Evolutionary conservation across 2,113 vertebrate species (phyloP).

Genomic region (Megalops atlanticus): DNA sequence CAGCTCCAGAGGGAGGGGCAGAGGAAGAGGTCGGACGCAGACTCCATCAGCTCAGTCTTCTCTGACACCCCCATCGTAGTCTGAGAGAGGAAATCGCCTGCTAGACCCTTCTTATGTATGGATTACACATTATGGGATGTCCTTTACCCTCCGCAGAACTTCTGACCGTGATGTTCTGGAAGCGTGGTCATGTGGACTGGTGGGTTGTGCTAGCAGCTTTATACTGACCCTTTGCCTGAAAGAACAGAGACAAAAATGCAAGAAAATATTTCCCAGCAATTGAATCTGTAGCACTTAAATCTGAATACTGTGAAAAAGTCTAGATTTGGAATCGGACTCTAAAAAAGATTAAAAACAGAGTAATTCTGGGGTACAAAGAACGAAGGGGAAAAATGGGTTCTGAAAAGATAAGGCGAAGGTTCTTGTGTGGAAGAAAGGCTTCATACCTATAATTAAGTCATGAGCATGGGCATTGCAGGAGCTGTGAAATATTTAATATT

Average conservation of each 20-base stretch:
- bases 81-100: slow-evolving; percentile 68
- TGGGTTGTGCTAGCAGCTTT: slow-evolving; percentile 30
- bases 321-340: slow-evolving; percentile 46
- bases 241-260: slow-evolving; percentile 50
- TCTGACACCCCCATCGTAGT: slow-evolving; percentile 97
- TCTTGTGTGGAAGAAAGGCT: slow-evolving; percentile 22
- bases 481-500: slow-evolving; percentile 42
- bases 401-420: background rate
- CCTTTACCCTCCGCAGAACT: slow-evolving; percentile 39
- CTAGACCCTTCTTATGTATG: slow-evolving; percentile 21
- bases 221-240: slow-evolving; percentile 42
- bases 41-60: slow-evolving; percentile 95
- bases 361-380: background rate
- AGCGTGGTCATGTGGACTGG: slow-evolving; percentile 26
- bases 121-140: slow-evolving; percentile 34
- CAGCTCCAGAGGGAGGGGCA: slow-evolving; percentile 70
- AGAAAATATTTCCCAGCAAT: slow-evolving; percentile 73
- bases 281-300: slow-evolving; percentile 77
- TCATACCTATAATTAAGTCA: slow-evolving; percentile 39
- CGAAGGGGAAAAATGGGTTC: background rate
- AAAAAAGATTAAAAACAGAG: slow-evolving; percentile 27
- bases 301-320: slow-evolving; percentile 77
- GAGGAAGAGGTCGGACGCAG: slow-evolving; percentile 90
- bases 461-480: slow-evolving; percentile 41
- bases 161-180: slow-evolving; percentile 48